A percentile compares a stretch with the other conserved stretches of the same genome.
phyloP scores from a whole-genome alignment of 2,113 vertebrate species.

The Prolemur simus region DNA sequence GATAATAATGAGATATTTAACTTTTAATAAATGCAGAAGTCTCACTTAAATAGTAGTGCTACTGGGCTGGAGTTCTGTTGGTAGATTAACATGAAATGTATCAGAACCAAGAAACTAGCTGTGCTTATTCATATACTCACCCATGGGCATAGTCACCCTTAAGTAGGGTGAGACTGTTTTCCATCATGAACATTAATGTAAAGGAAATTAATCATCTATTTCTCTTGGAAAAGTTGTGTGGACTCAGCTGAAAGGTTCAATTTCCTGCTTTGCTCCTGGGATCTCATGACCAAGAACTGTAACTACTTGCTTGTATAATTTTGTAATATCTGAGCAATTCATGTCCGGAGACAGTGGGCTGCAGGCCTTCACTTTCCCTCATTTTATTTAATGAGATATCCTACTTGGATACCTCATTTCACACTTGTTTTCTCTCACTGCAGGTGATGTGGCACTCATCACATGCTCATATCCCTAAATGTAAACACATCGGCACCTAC shows the following conservation, averaged over 20 bases:
- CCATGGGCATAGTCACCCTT: too few relatives aligned
- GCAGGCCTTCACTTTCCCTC: neutral
- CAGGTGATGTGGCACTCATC: neutral
- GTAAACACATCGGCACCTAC: neutral
- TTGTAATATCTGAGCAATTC: conserved; percentile 1
- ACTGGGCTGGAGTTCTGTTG: neutral
- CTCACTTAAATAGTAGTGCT: neutral
- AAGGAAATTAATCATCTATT: conserved; percentile 16
- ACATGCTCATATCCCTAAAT: neutral
- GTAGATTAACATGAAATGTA: neutral
- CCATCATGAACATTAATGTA: neutral
- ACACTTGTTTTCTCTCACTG: conserved; percentile 45
- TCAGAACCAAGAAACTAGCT: neutral
- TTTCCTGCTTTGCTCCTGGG: conserved; percentile 49
- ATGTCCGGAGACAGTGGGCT: neutral
- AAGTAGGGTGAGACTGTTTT: neutral
- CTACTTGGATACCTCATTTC: conserved; percentile 62
- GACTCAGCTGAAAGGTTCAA: neutral
- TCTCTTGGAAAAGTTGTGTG: neutral
- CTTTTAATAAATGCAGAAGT: neutral
- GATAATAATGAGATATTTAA: neutral
- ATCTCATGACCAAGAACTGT: neutral
- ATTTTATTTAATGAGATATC: conserved; percentile 37
- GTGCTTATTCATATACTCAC: neutral
- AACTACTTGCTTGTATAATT: conserved; percentile 41